A percentile compares a stretch with the other conserved stretches of the same genome.
phyloP scores from a whole-genome alignment of 2,797 vertebrate genomes.

The Mus caroli region DNA sequence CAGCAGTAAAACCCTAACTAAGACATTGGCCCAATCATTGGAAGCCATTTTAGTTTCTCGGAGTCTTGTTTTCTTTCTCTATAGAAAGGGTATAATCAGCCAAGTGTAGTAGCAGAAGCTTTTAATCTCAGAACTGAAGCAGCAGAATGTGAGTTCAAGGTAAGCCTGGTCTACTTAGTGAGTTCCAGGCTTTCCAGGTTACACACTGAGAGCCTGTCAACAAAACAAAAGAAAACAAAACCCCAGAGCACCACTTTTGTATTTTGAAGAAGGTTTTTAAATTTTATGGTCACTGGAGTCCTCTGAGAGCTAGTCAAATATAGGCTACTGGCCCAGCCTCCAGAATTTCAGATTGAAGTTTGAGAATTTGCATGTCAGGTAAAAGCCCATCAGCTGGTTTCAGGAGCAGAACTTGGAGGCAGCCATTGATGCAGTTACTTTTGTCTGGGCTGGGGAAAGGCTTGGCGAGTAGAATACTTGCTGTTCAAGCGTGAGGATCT shows the following conservation, averaged over 20 bases:
- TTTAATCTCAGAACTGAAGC: neutral
- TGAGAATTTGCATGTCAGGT: conserved; percentile 10
- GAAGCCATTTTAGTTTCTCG: conserved; percentile 21
- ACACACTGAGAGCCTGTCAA: neutral
- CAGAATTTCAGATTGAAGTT: conserved; percentile 19
- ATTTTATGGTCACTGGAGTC: neutral
- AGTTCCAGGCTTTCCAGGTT: neutral
- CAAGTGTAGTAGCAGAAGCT: neutral
- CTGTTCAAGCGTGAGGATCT: neutral
- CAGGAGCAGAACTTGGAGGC: conserved; percentile 18
- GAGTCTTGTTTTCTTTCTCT: conserved; percentile 37
- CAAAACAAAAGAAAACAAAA: neutral
- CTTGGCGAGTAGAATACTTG: neutral
- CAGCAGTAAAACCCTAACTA: no score
- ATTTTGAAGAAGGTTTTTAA: conserved; percentile 32
- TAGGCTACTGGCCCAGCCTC: no score
- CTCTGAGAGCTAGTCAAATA: neutral
- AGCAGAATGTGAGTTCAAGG: neutral
- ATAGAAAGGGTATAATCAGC: conserved; percentile 2
- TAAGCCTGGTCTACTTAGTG: neutral
- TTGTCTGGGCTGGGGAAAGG: neutral
- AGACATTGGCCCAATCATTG: neutral
- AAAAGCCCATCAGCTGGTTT: neutral
- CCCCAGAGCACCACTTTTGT: neutral
- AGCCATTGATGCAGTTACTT: neutral